Evolutionary conservation across 1,140 invertebrate species (phyloP), one percentile per base, ranked within the genome.

Genomic region (Diprion similis): DNA sequence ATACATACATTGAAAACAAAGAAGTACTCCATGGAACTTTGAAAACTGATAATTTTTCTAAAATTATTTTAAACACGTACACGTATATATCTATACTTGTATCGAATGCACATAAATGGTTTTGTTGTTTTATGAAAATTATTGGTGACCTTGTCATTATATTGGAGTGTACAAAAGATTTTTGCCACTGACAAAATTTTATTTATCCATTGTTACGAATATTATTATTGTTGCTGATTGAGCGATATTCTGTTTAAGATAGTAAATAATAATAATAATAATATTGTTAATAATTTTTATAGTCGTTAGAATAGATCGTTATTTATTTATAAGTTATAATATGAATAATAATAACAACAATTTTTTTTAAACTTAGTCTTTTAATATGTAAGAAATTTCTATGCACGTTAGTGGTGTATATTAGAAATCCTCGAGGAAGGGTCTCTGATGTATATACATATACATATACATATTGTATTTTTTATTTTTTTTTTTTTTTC

Each of bases 211-310:
- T 59, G 51, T 59, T 59, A 59, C n/a, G 11, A 59, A 8, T 15
- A 59, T 59, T 59, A 59, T 37, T 37, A 59, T 59, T 59, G 24
- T 37, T 37, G 24, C 24, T 37, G 24, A 37, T 37, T 6, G 24
- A 37, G 24, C 24, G 24, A 37, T 37, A 37, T 37, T 37, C 6
- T 37, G 24, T 37, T 37, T 37, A 37, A 37, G 24, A 37, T 37
- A 37, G 24, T 37, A 37, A 37, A 37, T 37, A 3, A 37, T 37
- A 37, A 37, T 37, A 37, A 37, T 37, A 37, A 37, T 37, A 3
- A 37, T 59, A 59, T 59, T 59, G 51, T 59, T 59, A 59, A 37
- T 37, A 59, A 59, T 59, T 59, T 59, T 59, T 59, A 59, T 59
- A 59, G 3, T 59, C 51, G 6, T 59, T 59, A 59, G 51, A 59